Conservation (phyloP, 2,113 vertebrate genomes). For the Brevimyrus niger region DNA sequence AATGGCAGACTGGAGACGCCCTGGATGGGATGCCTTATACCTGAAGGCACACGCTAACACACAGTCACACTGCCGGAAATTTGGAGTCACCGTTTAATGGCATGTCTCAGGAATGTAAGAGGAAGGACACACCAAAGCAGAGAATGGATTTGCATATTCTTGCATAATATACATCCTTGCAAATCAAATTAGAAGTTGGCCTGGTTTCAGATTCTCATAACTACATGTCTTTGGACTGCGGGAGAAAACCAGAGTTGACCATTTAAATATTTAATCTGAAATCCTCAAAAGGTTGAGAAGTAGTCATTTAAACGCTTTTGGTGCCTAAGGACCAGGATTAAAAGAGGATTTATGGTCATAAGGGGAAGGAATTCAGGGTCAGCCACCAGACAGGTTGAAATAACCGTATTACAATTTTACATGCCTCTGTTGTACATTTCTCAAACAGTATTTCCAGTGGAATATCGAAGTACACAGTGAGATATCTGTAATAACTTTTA, state of each 20-base stretch:
- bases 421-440: conserved; percentile 15
- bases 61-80: not conserved
- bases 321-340: not conserved
- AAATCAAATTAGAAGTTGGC: not conserved
- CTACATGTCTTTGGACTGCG: not conserved
- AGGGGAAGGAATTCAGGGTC: not conserved
- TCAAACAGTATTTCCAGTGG: conserved; percentile 8
- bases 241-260: not conserved
- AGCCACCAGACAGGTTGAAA: not conserved
- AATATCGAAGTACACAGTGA: conserved; percentile 3
- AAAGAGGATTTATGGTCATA: not conserved
- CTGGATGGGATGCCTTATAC: not conserved
- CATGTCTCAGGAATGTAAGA: not conserved
- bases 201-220: not conserved
- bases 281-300: not conserved
- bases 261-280: not conserved
- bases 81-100: not conserved
- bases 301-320: not conserved
- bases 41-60: not conserved
- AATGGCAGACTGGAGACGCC: not conserved
- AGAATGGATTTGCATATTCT: not conserved
- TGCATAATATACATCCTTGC: not conserved
- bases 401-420: conserved; percentile 11
- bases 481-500: conserved; percentile 17
- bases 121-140: not conserved